Base-by-base conservation (phyloP, 2,797 vertebrate genomes). In the Dryobates pubescens region DNA sequence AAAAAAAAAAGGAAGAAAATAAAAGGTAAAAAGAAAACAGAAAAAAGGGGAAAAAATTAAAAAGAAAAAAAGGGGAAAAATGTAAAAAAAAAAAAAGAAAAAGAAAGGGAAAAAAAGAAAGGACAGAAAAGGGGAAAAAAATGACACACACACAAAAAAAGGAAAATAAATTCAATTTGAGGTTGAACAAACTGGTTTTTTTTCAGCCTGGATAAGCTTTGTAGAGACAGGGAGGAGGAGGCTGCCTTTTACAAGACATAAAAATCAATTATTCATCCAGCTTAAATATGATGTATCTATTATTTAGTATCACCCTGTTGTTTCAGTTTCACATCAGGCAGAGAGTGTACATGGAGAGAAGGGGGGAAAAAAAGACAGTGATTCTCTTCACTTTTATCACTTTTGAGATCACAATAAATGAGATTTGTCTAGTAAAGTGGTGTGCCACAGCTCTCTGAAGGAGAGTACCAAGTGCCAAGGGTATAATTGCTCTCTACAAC, bases 211-310 rank as follows among this genome's bases (percentile, higher is more conserved):
- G 45, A 47, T 51, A 82, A 82, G 22, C 65, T 73, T 58, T 78
- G 61, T 23, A 69, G 51, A 71, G 30, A 32, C 11, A 29, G 27
- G 13, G 53, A 79, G 43, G 49, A 51, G 49, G 57, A 83, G 45
- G 26, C 17, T 86, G 71, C 65, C 45, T 86, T 82, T 90, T 71
- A 68, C 58, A 95, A 89, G 77, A 74, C 61, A 91, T 82, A 86
- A 89, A 82, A 88, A 73, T 96, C 79, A 94, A 95, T 94, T 93
- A 96, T 96, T 95, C 54, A 93, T 24, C 7, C 30, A 43, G 86
- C 72, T 89, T 93, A 94, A 94, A 92, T 95, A 91, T 6, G 1
- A 62, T 27, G 10, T 68, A 93, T 96, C 84, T 59, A 93, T 96
- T 94, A 95, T 96, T 96, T 89, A 96, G 51, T 38, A 90, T 75